Base-by-base conservation (phyloP, 2,113 vertebrate species). In the Amphilophus citrinellus region DNA sequence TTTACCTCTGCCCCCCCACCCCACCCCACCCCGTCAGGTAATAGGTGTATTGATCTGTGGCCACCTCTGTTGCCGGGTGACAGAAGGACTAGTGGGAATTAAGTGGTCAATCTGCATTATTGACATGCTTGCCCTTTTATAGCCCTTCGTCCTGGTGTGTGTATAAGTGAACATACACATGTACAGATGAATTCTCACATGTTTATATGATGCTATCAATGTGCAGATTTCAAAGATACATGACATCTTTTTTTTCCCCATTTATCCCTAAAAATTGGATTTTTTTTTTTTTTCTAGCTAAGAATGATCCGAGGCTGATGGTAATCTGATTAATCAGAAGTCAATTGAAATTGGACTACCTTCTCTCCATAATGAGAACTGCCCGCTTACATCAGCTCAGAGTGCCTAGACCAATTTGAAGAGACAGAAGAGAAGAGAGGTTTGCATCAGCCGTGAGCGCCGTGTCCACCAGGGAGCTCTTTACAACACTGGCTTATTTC, bases 31-130 rank as follows among this genome's bases (percentile, higher is more conserved):
- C 39, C 22, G 2, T 39, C 78, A 88, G 78, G 81, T 90, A 93
- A 92, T 90, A 88, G 85, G 87, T 85, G 76, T 93, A 93, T 93
- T 89, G 90, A 93, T 91, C 83, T 82, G 66, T 79, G 89, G 80
- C 91, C 89, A 87, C 83, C 79, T 82, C 85, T 87, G 89, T 93
- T 89, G 89, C 89, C 3, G 50, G 71, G 77, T 86, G 91, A 91
- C 88, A 81, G 73, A 63, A 35, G 47, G 78, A 90, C 78, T 80
- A 32, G 42, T 73, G 62, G 57, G 85, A 87, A 94, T 94, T 92
- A 94, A 92, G 82, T 92, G 84, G 86, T 94, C 89, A 90, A 93
- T 94, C 85, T 93, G 84, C 94, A 94, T 93, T 92, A 94, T 92
- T 92, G 89, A 81, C 87, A 87, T 76, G 56, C 50, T 84, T 57